Percentiles rank a stretch among this genome's conserved stretches.
Conservation (phyloP, 2,113 vertebrate genomes). For the Mus spicilegus region DNA sequence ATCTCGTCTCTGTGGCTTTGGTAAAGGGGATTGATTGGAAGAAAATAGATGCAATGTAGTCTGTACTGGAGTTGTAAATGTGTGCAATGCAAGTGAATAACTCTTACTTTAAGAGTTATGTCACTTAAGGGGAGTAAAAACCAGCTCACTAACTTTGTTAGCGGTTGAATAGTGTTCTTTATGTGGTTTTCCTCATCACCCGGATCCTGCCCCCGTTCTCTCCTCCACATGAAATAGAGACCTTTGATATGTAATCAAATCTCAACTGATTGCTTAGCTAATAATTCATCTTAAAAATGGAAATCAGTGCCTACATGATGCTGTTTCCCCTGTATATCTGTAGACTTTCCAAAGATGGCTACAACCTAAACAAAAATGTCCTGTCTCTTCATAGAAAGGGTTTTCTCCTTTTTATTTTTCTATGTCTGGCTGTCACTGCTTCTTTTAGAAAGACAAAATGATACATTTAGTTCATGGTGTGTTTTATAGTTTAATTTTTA, state of each 20-base stretch:
- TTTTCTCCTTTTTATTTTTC: conserved; percentile 66
- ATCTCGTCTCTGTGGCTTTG: conserved; percentile 38
- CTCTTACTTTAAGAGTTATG: background rate
- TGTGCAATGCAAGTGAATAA: background rate
- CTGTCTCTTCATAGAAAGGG: conserved; percentile 29
- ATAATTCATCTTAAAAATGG: conserved; percentile 77
- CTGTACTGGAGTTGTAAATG: conserved; percentile 52
- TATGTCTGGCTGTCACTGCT: conserved; percentile 62
- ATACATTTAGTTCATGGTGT: conserved; percentile 62
- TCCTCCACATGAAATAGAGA: conserved; percentile 56
- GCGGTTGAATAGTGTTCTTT: conserved; percentile 59
- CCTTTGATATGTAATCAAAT: conserved; percentile 76
- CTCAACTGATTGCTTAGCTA: conserved; percentile 72
- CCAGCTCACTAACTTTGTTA: conserved; percentile 61
- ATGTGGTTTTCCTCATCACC: conserved; percentile 49
- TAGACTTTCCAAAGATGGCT: conserved; percentile 72
- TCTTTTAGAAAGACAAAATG: conserved; percentile 70
- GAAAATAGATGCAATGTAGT: conserved; percentile 14
- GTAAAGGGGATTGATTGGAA: conserved; percentile 37
- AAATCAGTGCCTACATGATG: conserved; percentile 64
- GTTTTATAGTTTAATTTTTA: conserved; percentile 86
- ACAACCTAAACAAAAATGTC: conserved; percentile 65
- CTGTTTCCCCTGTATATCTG: conserved; percentile 34
- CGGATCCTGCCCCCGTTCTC: conserved; percentile 4
- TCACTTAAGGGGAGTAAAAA: conserved; percentile 57